Evolutionary conservation across 2,888 invertebrate species (phyloP), one percentile per base, ranked within the genome.

Genomic region (Pheosia gnoma): DNA sequence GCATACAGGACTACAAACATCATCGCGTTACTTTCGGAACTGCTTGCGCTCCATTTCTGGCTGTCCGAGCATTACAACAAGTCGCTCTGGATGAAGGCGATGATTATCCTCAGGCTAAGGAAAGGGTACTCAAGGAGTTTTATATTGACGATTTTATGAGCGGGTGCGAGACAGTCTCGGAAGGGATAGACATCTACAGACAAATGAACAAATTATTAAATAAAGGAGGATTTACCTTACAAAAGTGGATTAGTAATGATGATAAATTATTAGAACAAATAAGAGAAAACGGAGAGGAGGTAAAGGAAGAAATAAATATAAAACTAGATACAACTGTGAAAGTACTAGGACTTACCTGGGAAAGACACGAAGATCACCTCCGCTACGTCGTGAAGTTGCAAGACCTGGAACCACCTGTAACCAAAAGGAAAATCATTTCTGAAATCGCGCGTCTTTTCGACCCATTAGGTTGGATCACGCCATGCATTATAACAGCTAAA

Each of bases 401-500:
- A 0, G 47, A 57, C n/a, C 1, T 65, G 7, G 38, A 41, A 6
- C 13, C 39, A 39, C 66, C 75, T 56, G 59, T 70, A 58, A 82
- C 81, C 10, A 81, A 81, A 68, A 68, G 79, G 62, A 68, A 49
- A 13, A 63, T 82, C 13, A 67, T 79, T 8, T 78, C 80, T 0
- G 78, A 80, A 10, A 75, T 82, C 7, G 52, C 77, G 5, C 56
- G 70, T 0, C 47, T 82, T 0, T 83, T 74, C 56, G 79, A 81
- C 55, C 80, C 80, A 0, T 43, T 80, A 0, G 81, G 81, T 0
- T 82, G 80, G 79, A 57, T 78, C 0, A 72, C 78, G 8, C 79
- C 78, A 0, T 45, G 39, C 3, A 68, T 81, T 0, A 64, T 81
- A n/a, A 59, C 39, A 9, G 72, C 77, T 0, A 80, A 83, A 49